Percentiles rank a stretch among this genome's conserved stretches.
phyloP scores from a whole-genome alignment of 2,888 invertebrate species.

The Euphydryas editha region DNA sequence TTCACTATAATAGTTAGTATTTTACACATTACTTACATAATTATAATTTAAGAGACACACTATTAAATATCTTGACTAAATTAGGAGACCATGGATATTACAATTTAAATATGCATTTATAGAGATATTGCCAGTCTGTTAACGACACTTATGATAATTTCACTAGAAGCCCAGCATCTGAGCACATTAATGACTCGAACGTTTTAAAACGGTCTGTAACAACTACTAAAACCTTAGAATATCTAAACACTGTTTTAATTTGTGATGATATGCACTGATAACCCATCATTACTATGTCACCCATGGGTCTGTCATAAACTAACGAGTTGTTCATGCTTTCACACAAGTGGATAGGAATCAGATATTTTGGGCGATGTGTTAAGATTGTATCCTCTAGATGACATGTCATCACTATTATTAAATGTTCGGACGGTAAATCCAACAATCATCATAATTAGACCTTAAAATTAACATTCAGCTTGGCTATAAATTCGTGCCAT shows the following conservation, averaged over 20 bases:
- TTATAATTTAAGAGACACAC: constrained; percentile 80
- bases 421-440: constrained; percentile 82
- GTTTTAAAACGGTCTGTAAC: constrained; percentile 79
- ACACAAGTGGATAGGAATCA: constrained; percentile 66
- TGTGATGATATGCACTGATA: constrained; percentile 84
- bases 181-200: constrained; percentile 78
- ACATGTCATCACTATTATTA: constrained; percentile 77
- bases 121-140: constrained; percentile 83
- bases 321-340: constrained; percentile 69
- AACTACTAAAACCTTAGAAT: constrained; percentile 83
- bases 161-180: constrained; percentile 80
- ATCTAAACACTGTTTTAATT: constrained; percentile 82
- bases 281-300: constrained; percentile 58
- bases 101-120: constrained; percentile 79
- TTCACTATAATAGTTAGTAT: constrained; percentile 69
- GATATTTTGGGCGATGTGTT: constrained; percentile 62
- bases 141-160: constrained; percentile 81
- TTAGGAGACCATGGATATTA: constrained; percentile 82
- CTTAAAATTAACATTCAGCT: constrained; percentile 80
- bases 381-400: constrained; percentile 71
- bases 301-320: constrained; percentile 65
- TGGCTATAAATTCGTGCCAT: constrained; percentile 82
- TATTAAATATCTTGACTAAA: constrained; percentile 83
- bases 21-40: constrained; percentile 76
- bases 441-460: constrained; percentile 78